Percentiles rank a stretch among this genome's conserved stretches.
Evolutionary conservation across 2,113 vertebrate species (phyloP).

Genomic region (Mesembrinibis cayennensis): DNA sequence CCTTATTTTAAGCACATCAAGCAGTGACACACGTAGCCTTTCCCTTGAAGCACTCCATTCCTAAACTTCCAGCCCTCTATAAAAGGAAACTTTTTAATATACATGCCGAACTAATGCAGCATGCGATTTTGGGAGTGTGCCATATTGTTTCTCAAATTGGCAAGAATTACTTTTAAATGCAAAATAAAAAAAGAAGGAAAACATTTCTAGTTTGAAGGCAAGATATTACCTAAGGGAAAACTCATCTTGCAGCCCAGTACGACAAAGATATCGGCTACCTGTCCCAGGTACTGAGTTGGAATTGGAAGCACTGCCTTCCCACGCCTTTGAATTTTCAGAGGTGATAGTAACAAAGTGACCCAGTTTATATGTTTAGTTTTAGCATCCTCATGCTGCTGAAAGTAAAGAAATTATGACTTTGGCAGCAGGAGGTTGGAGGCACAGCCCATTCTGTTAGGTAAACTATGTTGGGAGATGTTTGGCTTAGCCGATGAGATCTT

Average conservation of each 20-base stretch:
- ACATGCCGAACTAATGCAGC: background rate
- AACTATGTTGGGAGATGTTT: background rate
- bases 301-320: background rate
- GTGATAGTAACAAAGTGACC: background rate
- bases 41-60: background rate
- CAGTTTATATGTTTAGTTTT: background rate
- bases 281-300: background rate
- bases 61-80: background rate
- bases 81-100: background rate
- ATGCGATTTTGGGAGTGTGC: background rate
- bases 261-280: background rate
- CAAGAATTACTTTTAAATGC: background rate
- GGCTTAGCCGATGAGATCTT: background rate
- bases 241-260: background rate
- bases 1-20: background rate
- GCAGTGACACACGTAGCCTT: background rate
- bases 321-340: background rate
- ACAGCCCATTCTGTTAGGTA: background rate
- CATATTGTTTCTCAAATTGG: background rate
- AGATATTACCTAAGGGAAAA: background rate
- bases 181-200: background rate
- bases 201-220: background rate
- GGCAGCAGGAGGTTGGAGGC: background rate
- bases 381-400: background rate
- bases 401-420: background rate